Evolutionary conservation across 2,888 invertebrate species (phyloP).

Genomic region (Rotaria socialis): DNA sequence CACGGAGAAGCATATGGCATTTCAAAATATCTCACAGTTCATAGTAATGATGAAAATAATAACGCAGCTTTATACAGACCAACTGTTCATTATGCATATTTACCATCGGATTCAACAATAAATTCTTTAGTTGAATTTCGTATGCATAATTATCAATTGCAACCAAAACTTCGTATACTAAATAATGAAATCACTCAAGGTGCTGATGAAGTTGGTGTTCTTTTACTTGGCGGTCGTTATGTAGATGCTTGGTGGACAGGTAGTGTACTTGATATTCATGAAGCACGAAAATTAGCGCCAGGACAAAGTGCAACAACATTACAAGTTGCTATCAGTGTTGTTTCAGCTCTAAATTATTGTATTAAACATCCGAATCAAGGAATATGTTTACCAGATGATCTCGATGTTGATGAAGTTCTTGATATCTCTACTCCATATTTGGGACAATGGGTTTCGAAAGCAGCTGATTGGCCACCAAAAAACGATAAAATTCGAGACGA

Average conservation of each 20-base stretch:
- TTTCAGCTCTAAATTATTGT: not conserved
- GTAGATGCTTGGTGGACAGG: slow-evolving; percentile 13
- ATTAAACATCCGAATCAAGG: not conserved
- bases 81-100: slow-evolving; percentile 27
- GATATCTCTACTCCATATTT: not conserved
- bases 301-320: slow-evolving; percentile 32
- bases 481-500: not conserved
- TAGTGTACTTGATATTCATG: slow-evolving; percentile 8
- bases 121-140: slow-evolving; percentile 19
- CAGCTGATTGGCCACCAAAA: not conserved
- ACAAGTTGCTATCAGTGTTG: not conserved
- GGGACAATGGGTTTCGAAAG: not conserved
- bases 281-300: not conserved
- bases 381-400: slow-evolving; percentile 35
- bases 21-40: not conserved
- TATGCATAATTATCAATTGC: slow-evolving; percentile 25
- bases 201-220: slow-evolving; percentile 24
- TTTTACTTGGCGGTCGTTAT: not conserved
- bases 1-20: slow-evolving; percentile 26
- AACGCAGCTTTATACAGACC: not conserved
- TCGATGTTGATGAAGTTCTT: not conserved
- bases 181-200: not conserved
- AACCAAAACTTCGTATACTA: not conserved
- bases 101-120: not conserved
- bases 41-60: not conserved